Conservation (phyloP, 2,797 vertebrate species). For the Zalophus californianus region DNA sequence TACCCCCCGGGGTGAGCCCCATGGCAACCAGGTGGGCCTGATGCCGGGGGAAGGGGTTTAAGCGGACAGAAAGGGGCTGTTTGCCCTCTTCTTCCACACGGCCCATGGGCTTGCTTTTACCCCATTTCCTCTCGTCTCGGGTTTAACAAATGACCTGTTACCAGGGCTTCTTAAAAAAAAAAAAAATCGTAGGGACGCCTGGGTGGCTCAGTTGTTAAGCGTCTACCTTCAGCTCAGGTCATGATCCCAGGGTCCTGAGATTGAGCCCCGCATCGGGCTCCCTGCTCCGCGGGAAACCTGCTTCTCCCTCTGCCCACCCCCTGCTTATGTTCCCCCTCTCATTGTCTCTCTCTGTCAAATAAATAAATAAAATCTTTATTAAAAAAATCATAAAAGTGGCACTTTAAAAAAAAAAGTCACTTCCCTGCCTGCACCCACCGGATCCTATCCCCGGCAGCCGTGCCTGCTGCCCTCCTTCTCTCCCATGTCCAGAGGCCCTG, state of each 20-base stretch:
- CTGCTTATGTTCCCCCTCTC: no score
- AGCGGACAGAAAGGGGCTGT: neutral
- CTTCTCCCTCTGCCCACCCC: no score
- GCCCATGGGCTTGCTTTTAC: neutral
- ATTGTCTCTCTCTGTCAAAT: no score
- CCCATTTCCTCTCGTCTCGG: neutral
- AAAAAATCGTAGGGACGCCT: neutral
- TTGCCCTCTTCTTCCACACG: neutral
- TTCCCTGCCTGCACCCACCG: neutral
- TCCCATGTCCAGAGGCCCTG: neutral
- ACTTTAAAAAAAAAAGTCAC: neutral
- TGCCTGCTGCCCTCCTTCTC: neutral
- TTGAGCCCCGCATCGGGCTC: no score
- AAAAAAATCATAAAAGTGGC: neutral
- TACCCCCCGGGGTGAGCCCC: neutral
- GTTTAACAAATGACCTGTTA: slow-evolving; percentile 29
- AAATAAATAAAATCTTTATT: neutral
- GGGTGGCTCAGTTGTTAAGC: no score
- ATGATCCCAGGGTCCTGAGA: no score
- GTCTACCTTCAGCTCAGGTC: no score
- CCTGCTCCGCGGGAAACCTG: no score
- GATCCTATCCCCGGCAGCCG: neutral
- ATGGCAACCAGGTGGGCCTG: neutral
- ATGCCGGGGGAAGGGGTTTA: neutral
- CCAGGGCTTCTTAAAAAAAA: neutral